phyloP scores from a whole-genome alignment of 1,140 invertebrate genomes.

The Scaptomyza hsui region DNA sequence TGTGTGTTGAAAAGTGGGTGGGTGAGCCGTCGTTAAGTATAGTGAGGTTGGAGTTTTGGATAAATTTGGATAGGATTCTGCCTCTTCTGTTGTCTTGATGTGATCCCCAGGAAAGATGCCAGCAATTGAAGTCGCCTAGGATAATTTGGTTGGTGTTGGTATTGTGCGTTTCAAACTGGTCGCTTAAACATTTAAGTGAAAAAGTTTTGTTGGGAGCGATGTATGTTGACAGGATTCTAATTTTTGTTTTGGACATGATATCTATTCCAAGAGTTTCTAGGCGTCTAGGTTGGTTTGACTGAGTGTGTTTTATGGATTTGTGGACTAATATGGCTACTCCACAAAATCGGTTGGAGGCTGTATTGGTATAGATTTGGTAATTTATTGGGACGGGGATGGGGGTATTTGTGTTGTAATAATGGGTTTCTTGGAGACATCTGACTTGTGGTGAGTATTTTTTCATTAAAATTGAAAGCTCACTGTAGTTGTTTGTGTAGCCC shows the following conservation, averaged over 20 bases:
- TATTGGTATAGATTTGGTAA: too few relatives aligned
- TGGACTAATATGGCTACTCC: too few relatives aligned
- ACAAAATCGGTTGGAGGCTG: too few relatives aligned
- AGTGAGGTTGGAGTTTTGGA: not conserved
- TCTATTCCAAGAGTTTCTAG: not conserved
- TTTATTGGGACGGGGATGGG: not conserved
- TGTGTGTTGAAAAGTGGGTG: not conserved
- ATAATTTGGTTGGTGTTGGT: not conserved
- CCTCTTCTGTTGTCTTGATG: not conserved
- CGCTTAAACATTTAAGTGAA: not conserved
- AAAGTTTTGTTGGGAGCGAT: slow-evolving; percentile 1
- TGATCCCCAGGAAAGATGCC: not conserved
- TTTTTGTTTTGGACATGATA: not conserved
- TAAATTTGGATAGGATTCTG: not conserved
- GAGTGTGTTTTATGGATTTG: not conserved
- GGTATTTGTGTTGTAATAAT: slow-evolving; percentile 3
- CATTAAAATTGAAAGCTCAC: slow-evolving; percentile 10
- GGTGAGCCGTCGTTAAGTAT: not conserved
- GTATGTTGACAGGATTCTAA: too few relatives aligned
- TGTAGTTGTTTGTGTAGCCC: slow-evolving; percentile 19
- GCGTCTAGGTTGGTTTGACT: not conserved
- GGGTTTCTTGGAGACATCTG: slow-evolving; percentile 6
- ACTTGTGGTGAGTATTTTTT: slow-evolving; percentile 10
- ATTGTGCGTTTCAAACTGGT: not conserved
- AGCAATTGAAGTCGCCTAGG: not conserved